Evolutionary conservation across 2,797 vertebrate genomes (phyloP), one percentile per base, ranked within the genome.

Genomic region (Gymnoscopelus microlampas): DNA sequence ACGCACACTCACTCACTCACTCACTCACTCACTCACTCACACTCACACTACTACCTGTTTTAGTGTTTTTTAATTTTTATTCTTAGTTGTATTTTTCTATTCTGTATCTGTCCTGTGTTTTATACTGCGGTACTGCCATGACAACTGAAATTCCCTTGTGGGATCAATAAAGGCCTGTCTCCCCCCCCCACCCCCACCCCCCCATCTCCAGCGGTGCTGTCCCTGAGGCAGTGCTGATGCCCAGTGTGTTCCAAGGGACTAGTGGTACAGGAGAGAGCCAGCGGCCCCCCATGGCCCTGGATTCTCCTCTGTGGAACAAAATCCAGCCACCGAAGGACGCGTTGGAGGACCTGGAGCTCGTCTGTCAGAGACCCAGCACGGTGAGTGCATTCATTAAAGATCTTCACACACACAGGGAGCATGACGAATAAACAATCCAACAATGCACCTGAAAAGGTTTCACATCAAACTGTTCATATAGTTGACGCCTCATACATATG

Each of bases 311-410:
- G 7, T 94, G 91, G 92, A 88, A 70, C 64, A 85, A 86, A 71
- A 66, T 8, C 7, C 68, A 81, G 71, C 53, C 77, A 4, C 53
- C 78, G 0, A 82, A 85, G 44, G 71, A 77, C n/a, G 81, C 81
- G 0, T 80, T 95, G 73, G 92, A 94, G 85, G 93, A 95, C 81
- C 84, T 94, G 81, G 70, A 70, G 23, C 88, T 94, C 57, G 79
- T 78, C 73, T 91, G 90, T 73, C 81, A 77, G 47, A 79, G 80
- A 76, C 93, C 93, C 10, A 74, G 71, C 70, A 89, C 87, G 0
- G 89, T 94, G 50, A 88, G 90, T 82, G 23, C 14, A 23, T 19
- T 59, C 32, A 39, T 19, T 35, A 29, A 29, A 29, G 29, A 29
- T 29, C 3, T 29, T 29, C 29, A 29, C 35, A 35, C 35, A 35